Conservation (phyloP, 2,888 invertebrate species). For the Eugnorisma glareosa region DNA sequence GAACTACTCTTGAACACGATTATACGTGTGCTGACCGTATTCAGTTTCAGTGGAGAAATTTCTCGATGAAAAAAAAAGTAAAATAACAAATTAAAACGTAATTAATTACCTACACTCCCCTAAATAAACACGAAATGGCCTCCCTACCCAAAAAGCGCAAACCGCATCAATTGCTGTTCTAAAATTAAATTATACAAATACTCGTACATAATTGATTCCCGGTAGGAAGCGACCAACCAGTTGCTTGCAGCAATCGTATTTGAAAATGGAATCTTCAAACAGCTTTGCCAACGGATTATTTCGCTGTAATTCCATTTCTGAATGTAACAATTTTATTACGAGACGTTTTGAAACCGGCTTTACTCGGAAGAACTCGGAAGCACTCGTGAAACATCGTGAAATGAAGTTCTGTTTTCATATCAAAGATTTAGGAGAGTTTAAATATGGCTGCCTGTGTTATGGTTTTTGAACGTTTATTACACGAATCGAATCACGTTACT, state of each 20-base stretch:
- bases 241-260: conserved; percentile 39
- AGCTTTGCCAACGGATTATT: conserved; percentile 54
- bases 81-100: neutral
- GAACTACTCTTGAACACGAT: neutral
- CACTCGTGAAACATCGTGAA: conserved; percentile 25
- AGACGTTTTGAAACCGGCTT: conserved; percentile 33
- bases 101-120: neutral
- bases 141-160: conserved; percentile 13
- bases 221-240: conserved; percentile 30
- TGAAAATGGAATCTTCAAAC: conserved; percentile 55
- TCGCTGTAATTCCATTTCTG: conserved; percentile 43
- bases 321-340: conserved; percentile 49
- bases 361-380: conserved; percentile 46
- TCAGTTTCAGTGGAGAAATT: neutral
- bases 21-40: neutral
- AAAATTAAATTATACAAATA: conserved; percentile 38
- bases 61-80: too few relatives aligned
- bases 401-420: conserved; percentile 28
- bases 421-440: conserved; percentile 2
- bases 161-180: conserved; percentile 4
- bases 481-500: neutral
- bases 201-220: conserved; percentile 47
- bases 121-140: conserved; percentile 12
- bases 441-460: conserved; percentile 13
- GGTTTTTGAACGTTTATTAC: conserved; percentile 20